Evolutionary conservation across 2,797 vertebrate genomes (phyloP), one percentile per base, ranked within the genome.

Genomic region (Phalanger gymnotis): DNA sequence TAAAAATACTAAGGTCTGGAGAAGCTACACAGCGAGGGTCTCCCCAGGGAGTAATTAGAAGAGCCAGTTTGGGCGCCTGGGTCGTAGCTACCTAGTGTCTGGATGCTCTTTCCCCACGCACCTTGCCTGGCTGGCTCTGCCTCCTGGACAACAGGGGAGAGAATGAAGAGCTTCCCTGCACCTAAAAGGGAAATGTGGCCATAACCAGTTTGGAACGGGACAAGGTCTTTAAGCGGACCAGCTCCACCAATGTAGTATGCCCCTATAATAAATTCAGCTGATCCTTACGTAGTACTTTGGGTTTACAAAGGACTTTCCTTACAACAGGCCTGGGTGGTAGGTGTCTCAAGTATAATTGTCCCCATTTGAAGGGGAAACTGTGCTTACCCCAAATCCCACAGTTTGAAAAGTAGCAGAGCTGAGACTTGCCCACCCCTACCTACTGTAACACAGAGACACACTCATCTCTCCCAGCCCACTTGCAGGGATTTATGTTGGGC

Each of bases 401-500:
- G 40, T 87, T 51, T 51, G 40, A 11, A 51, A 47, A 87, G 40
- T 3, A 28, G 25, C 22, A 27, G n/a, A 81, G 66, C 22, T 40
- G n/a, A 81, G 66, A 40, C 66, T 47, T 81, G 66, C 66, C n/a
- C 9, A 51, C 22, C 40, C 22, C 40, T 87, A 47, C 40, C 22
- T 47, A 3, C 73, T 51, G 9, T 47, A 87, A 27, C 25, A 25
- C 10, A 51, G 73, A 25, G 73, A 87, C 22, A 87, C 19, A 10
- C 22, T 87, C 73, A 27, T 47, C 22, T 51, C 25, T 40, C 40
- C 40, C 40, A 51, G 22, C 10, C 40, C 40, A 27, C 73, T 87
- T 87, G 73, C 73, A 12, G 40, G n/a, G 6, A 27, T 81, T 81
- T 81, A 47, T 81, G 40, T 47, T 81, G 40, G 96, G 93, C 95